Evolutionary conservation across 2,888 invertebrate species (phyloP).

Genomic region (Drosophila sordidapex): DNA sequence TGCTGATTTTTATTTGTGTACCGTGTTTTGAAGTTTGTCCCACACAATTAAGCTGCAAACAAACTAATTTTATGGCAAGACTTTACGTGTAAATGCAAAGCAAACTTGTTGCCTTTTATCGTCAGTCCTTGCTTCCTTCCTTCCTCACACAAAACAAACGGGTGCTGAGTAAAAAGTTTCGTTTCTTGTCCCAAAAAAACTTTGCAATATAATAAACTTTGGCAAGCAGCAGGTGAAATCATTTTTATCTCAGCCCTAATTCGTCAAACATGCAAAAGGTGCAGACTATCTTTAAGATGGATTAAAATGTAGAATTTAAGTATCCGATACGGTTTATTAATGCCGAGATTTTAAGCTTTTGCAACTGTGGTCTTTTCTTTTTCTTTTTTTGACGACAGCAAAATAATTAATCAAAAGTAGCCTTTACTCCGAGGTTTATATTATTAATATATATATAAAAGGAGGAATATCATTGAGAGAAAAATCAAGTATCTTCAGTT

Average conservation of each 20-base stretch:
- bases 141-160: slow-evolving; percentile 18
- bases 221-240: slow-evolving; percentile 1
- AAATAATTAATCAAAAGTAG: neutral
- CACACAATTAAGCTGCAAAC: slow-evolving; percentile 71
- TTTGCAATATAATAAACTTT: slow-evolving; percentile 53
- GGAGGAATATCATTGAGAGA: neutral
- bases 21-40: slow-evolving; percentile 34
- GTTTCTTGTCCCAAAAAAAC: slow-evolving; percentile 30
- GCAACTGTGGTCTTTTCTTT: neutral
- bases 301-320: neutral
- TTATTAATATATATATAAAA: neutral
- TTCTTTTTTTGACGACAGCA: neutral
- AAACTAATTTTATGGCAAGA: slow-evolving; percentile 59
- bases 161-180: slow-evolving; percentile 61
- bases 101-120: slow-evolving; percentile 66
- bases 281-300: neutral
- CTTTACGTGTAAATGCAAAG: slow-evolving; percentile 63
- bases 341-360: neutral
- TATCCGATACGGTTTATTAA: neutral
- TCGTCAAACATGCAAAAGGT: slow-evolving; percentile 4
- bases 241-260: slow-evolving; percentile 8
- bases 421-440: neutral
- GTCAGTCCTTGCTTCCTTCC: slow-evolving; percentile 3
- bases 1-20: slow-evolving; percentile 39
- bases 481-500: neutral